Evolutionary conservation across 2,113 vertebrate species (phyloP), one percentile per base, ranked within the genome.

Genomic region (Megatriorchis doriae): DNA sequence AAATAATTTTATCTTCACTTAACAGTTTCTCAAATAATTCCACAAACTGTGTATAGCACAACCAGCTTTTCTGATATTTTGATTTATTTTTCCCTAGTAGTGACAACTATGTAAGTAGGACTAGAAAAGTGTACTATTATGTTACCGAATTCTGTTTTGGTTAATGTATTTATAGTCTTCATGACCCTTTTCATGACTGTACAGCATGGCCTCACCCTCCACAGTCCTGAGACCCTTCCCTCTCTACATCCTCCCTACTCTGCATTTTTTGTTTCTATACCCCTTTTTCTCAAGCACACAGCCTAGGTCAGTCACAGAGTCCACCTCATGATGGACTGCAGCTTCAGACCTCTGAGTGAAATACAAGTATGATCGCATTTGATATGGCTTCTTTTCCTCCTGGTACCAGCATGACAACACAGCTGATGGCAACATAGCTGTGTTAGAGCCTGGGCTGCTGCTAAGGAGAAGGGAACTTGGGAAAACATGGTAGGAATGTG

Each of bases 121-220:
- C 78, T 90, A 62, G 66, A 86, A 91, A 93, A 90, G 61, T 16
- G 43, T 70, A 13, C 68, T 66, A 83, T 79, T 36, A 73, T 47
- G 63, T 90, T 66, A 92, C 71, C 93, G 71, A 93, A 94, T 74
- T 93, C 36, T 89, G 36, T 62, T 93, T 94, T 89, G 65, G 20
- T 97, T 93, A 94, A 93, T 96, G 22, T 68, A 86, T 84, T 59
- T 96, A 87, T 79, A 82, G 71, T 78, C 72, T 90, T 81, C 11
- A 10, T 82, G 55, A 86, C 23, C 66, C 40, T 95, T 88, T 81
- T 71, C 12, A 45, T 58, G 43, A n/a, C 53, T 82, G 45, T 81
- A 88, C 47, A 86, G 56, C 27, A 53, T 16, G 10, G 45, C 52
- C n/a, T 88, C 86, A 48, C 32, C 22, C 92, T 96, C 63, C 45